phyloP scores from a whole-genome alignment of 2,113 vertebrate species.

The Catagonus wagneri region DNA sequence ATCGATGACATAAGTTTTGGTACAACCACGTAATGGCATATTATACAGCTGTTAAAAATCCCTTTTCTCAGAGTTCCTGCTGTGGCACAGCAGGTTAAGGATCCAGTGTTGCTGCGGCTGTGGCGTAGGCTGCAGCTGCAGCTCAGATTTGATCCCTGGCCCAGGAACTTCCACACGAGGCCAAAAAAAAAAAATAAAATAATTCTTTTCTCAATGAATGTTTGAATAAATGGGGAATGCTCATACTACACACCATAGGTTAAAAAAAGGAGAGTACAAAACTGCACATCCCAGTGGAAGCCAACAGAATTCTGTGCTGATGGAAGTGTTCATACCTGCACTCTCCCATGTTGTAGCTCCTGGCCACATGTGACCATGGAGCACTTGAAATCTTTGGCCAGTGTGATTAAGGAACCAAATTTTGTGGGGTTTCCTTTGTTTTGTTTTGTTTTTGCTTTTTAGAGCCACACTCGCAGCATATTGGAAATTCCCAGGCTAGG shows the following conservation, averaged over 20 bases:
- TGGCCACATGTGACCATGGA: not conserved
- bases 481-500: too few species aligned
- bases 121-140: too few species aligned
- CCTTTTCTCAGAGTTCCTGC: too few species aligned
- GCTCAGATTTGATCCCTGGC: too few species aligned
- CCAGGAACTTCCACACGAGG: too few species aligned
- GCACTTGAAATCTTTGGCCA: not conserved
- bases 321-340: not conserved
- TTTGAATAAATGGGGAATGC: not conserved
- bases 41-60: not conserved
- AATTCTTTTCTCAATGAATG: not conserved
- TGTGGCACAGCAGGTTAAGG: too few species aligned
- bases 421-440: not conserved
- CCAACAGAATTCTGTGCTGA: not conserved
- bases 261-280: not conserved
- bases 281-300: not conserved
- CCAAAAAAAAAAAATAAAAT: not conserved
- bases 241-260: not conserved
- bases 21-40: not conserved
- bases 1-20: not conserved
- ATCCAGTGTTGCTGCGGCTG: too few species aligned
- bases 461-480: too few species aligned
- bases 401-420: not conserved
- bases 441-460: too few species aligned
- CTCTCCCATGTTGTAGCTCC: fast-evolving